These are phyloP conservation scores for Oryzias celebensis DNA, from an alignment of 2,113 vertebrate genomes.

Conservation along the genomic window DNA sequence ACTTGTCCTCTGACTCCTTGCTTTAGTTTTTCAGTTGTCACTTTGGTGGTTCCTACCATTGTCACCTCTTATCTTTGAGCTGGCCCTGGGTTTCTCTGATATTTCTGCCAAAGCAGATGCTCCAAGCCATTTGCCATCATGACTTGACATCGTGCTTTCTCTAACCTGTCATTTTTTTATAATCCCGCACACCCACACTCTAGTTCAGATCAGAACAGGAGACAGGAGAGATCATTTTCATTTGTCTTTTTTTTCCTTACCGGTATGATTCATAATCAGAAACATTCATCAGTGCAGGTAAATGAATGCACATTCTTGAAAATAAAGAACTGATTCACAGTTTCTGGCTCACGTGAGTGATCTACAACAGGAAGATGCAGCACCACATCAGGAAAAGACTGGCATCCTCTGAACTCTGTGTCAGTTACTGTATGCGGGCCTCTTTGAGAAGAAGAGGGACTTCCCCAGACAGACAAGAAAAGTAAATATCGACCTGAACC, in stretches of 20 bases:
- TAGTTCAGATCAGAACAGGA: slow-evolving; percentile 28
- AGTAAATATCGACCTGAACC: slow-evolving; percentile 59
- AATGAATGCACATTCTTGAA: slow-evolving; percentile 2
- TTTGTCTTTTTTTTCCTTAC: background rate
- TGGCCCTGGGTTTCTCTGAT: slow-evolving; percentile 27
- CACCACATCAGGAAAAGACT: slow-evolving; percentile 51
- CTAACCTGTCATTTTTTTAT: slow-evolving; percentile 9
- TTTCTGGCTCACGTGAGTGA: slow-evolving; percentile 32
- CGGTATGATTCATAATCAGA: background rate
- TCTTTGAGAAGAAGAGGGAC: slow-evolving; percentile 61
- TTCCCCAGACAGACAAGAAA: slow-evolving; percentile 66
- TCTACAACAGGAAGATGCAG: slow-evolving; percentile 61
- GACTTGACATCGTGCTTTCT: slow-evolving; percentile 27
- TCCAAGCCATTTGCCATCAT: slow-evolving; percentile 26
- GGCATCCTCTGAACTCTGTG: slow-evolving; percentile 65
- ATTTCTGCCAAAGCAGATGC: slow-evolving; percentile 35
- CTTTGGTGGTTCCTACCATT: slow-evolving; percentile 28
- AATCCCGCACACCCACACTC: slow-evolving; percentile 28
- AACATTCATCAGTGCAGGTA: slow-evolving; percentile 11
- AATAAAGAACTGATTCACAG: slow-evolving; percentile 4
- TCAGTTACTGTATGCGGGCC: slow-evolving; percentile 44
- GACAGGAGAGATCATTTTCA: slow-evolving; percentile 15
- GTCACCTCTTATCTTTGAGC: slow-evolving; percentile 44
- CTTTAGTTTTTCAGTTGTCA: slow-evolving; percentile 47
- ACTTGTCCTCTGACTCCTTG: slow-evolving; percentile 61